These are phyloP conservation scores for Choreutis nemorana DNA, from an alignment of 2,888 invertebrate genomes.

Conservation along the genomic window DNA sequence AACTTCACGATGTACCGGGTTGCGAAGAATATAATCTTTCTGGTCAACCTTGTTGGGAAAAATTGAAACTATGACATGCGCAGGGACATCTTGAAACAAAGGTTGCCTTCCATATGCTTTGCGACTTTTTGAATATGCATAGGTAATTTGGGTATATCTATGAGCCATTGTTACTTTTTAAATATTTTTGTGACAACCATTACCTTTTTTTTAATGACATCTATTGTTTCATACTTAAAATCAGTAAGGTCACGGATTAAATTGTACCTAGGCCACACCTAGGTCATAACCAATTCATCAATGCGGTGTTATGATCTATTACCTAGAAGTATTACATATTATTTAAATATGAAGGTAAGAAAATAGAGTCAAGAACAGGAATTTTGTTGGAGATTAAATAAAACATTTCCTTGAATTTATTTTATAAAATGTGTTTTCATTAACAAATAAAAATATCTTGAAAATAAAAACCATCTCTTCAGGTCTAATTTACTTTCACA, in stretches of 20 bases:
- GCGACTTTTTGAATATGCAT: slow-evolving; percentile 55
- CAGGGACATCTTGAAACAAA: slow-evolving; percentile 47
- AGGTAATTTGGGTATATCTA: slow-evolving; percentile 31
- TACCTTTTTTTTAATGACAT: background rate
- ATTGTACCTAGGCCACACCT: too few species aligned
- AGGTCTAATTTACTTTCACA: too few species aligned
- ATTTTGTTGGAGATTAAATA: too few species aligned
- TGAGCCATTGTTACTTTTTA: slow-evolving; percentile 18
- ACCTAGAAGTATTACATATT: too few species aligned
- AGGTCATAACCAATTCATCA: too few species aligned
- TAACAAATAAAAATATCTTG: too few species aligned
- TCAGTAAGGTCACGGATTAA: slow-evolving; percentile 34
- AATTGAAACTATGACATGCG: slow-evolving; percentile 46
- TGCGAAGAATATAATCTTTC: slow-evolving; percentile 50
- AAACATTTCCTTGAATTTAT: too few species aligned
- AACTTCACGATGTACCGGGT: slow-evolving; percentile 56
- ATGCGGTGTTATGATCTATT: too few species aligned
- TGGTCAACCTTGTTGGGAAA: slow-evolving; percentile 37
- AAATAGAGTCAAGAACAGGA: too few species aligned
- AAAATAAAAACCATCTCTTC: too few species aligned
- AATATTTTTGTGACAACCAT: background rate
- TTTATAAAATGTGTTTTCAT: too few species aligned
- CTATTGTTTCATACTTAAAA: slow-evolving; percentile 12
- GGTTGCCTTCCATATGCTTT: slow-evolving; percentile 57
- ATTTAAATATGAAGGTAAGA: too few species aligned